Evolutionary conservation across 2,113 vertebrate species (phyloP).

Genomic region (Myiopsitta monachus): DNA sequence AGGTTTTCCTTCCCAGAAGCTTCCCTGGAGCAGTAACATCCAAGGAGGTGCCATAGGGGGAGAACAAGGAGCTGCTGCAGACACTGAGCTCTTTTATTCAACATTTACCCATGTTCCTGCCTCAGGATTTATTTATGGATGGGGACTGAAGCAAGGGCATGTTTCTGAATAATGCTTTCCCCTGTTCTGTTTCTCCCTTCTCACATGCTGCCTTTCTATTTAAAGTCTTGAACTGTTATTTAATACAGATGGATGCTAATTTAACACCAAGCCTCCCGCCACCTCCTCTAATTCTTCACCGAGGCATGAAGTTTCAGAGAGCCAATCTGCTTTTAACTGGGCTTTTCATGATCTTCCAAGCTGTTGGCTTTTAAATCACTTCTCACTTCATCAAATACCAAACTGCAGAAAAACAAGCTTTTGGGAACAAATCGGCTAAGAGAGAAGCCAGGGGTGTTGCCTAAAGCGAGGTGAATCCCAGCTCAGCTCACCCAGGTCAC

Average conservation of each 20-base stretch:
- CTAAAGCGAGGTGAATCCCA: neutral
- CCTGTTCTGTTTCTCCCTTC: conserved; percentile 11
- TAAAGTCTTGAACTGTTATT: conserved; percentile 49
- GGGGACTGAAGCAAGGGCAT: conserved; percentile 34
- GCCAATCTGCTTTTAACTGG: conserved; percentile 17
- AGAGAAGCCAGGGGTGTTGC: neutral
- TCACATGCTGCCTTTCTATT: conserved; percentile 26
- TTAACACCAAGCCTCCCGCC: conserved; percentile 7
- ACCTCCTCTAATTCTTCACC: conserved; percentile 26
- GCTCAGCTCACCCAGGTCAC: neutral
- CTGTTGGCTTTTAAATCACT: conserved; percentile 34
- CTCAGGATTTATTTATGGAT: conserved; percentile 27
- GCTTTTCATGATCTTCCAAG: conserved; percentile 17
- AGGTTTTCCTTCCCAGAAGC: neutral
- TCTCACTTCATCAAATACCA: neutral
- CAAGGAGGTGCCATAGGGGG: neutral
- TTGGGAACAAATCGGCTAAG: neutral
- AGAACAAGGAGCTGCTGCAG: neutral
- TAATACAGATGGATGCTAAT: conserved; percentile 47
- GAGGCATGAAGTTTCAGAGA: conserved; percentile 29
- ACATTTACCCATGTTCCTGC: neutral
- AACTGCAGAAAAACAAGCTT: neutral
- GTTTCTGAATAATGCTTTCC: conserved; percentile 17
- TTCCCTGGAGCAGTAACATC: neutral
- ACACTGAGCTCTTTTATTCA: neutral